A percentile compares a stretch with the other conserved stretches of the same genome.
Conservation (phyloP, 2,797 vertebrate genomes). For the Peromyscus attwateri region DNA sequence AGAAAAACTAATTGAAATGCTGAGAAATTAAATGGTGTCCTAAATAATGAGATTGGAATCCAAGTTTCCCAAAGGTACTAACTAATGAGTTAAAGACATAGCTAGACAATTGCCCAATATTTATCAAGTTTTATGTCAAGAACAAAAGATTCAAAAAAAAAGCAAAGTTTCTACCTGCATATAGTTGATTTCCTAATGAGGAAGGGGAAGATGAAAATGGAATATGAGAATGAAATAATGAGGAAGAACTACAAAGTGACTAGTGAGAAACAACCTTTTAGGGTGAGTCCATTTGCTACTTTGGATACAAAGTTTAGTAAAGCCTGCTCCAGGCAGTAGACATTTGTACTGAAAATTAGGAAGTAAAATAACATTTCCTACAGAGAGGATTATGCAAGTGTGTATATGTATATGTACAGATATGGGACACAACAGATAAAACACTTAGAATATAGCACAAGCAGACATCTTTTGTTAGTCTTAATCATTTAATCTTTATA, state of each 20-base stretch:
- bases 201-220: not conserved
- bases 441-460: not conserved
- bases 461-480: not conserved
- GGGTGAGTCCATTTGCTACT: not conserved
- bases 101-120: constrained; percentile 32
- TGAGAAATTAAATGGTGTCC: constrained; percentile 52
- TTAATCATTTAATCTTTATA: not conserved
- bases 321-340: not conserved
- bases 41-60: constrained; percentile 58
- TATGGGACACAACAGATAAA: not conserved
- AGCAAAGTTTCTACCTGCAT: not conserved
- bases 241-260: not conserved
- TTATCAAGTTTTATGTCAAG: constrained; percentile 19
- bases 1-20: constrained; percentile 60
- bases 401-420: not conserved
- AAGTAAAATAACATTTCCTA: not conserved
- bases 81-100: constrained; percentile 30
- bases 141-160: not conserved
- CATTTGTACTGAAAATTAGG: not conserved
- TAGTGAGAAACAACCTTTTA: not conserved
- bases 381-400: not conserved
- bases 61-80: constrained; percentile 29
- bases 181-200: constrained; percentile 11
- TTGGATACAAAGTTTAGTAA: not conserved
- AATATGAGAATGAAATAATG: not conserved